phyloP scores from a whole-genome alignment of 2,888 invertebrate genomes.

The Biston betularia region DNA sequence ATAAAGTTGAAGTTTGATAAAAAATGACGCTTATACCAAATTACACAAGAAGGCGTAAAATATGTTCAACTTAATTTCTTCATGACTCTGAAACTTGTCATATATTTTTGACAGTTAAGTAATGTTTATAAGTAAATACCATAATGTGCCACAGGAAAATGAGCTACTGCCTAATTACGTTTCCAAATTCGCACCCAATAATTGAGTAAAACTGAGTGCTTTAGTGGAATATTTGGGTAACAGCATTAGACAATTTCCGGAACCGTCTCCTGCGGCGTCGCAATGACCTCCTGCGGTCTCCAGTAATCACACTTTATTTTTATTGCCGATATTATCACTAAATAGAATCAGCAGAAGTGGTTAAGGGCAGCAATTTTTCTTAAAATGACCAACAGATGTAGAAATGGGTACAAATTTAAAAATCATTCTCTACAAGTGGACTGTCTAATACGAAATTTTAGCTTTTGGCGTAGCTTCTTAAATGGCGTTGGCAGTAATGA shows the following conservation, averaged over 20 bases:
- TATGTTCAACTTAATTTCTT: no score
- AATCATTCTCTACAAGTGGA: slow-evolving; percentile 15
- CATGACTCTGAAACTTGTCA: no score
- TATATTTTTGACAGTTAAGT: no score
- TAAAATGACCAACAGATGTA: slow-evolving; percentile 39
- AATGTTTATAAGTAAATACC: not conserved
- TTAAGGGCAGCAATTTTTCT: slow-evolving; percentile 43
- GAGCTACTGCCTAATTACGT: slow-evolving; percentile 16
- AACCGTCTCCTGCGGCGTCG: slow-evolving; percentile 60
- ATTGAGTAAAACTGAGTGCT: slow-evolving; percentile 49
- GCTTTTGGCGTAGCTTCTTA: slow-evolving; percentile 25
- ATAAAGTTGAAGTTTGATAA: no score
- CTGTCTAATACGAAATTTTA: not conserved
- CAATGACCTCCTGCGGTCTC: slow-evolving; percentile 63
- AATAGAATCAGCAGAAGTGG: slow-evolving; percentile 50
- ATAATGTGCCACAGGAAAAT: not conserved
- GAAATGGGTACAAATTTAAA: slow-evolving; percentile 34
- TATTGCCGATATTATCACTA: slow-evolving; percentile 67
- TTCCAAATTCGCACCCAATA: slow-evolving; percentile 35
- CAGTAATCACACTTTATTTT: slow-evolving; percentile 69
- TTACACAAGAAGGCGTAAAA: no score
- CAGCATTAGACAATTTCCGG: slow-evolving; percentile 71
- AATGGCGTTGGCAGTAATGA: slow-evolving; percentile 37
- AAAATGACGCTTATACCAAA: no score
- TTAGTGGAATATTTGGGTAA: slow-evolving; percentile 64